Evolutionary conservation across 2,888 invertebrate genomes (phyloP), one percentile per base, ranked within the genome.

Genomic region (Diadegma fenestrale): DNA sequence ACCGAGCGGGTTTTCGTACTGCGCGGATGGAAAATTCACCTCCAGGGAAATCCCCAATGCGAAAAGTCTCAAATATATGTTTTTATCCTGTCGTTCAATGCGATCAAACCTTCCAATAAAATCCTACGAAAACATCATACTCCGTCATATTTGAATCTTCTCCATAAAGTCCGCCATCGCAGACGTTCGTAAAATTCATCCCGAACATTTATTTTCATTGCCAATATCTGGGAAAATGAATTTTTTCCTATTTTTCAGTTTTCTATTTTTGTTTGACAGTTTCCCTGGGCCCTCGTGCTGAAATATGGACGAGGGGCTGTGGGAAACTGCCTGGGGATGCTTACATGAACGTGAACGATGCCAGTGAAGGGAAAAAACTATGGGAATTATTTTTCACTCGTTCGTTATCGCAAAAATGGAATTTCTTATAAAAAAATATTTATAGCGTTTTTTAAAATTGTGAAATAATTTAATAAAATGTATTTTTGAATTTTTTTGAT

Each of bases 11-110:
- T 58, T 26, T 12, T 12, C 22, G 14, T 58, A 58, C 54, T 58
- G 26, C 54, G 26, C 54, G 26, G 26, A 58, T 12, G 54, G 12
- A 22, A 22, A 58, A 26, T 58, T 58, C 26, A 22, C 54, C 54
- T 14, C 54, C 7, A 58, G 54, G 26, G 54, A 58, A 26, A 58
- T 58, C 54, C 54, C 26, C 22, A 58, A 58, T 58, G 54, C 26
- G 54, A 58, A 14, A 58, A 58, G 12, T 26, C 14, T 26, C 54
- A 19, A 19, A 54, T 54, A 22, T 54, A 22, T 58, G 12, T 58
- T 19, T 58, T 58, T 26, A 22, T 26, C 14, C 12, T n/a, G 26
- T 58, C 54, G 54, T 58, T 58, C 26, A 3, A 14, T 19, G 4
- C 22, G 12, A 58, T 58, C 2, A 58, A 58, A 58, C 1, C 14